These are phyloP conservation scores for Drosophila eugracilis DNA, from an alignment of 1,140 invertebrate species.

Conservation along the genomic window DNA sequence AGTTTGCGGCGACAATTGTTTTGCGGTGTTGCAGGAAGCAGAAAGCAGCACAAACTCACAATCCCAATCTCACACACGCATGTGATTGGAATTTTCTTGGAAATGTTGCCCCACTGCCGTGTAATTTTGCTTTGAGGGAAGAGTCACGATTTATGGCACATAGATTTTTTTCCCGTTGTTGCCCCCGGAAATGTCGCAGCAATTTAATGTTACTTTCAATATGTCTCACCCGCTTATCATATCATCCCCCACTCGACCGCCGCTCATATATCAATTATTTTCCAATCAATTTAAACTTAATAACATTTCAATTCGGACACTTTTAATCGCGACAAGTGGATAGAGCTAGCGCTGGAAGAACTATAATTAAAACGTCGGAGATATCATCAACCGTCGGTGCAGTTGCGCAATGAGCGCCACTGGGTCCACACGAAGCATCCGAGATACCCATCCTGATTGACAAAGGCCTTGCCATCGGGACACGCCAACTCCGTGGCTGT, in stretches of 20 bases:
- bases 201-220: slow-evolving; percentile 6
- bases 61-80: slow-evolving; percentile 34
- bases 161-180: slow-evolving; percentile 13
- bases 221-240: slow-evolving; percentile 47
- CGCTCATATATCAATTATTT: slow-evolving; percentile 60
- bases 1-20: slow-evolving; percentile 79
- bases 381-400: slow-evolving; percentile 18
- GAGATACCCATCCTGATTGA: slow-evolving; percentile 48
- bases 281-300: slow-evolving; percentile 73
- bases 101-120: slow-evolving; percentile 34
- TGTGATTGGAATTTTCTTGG: slow-evolving; percentile 46
- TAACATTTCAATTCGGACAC: slow-evolving; percentile 44
- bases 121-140: slow-evolving; percentile 30
- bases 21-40: slow-evolving; percentile 37
- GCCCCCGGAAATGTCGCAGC: slow-evolving; percentile 4
- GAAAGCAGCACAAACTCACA: slow-evolving; percentile 17
- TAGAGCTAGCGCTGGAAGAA: slow-evolving; percentile 17
- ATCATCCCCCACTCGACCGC: slow-evolving; percentile 33
- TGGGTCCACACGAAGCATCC: slow-evolving; percentile 57
- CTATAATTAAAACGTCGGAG: slow-evolving; percentile 55
- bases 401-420: slow-evolving; percentile 53
- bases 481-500: slow-evolving; percentile 36
- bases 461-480: slow-evolving; percentile 39
- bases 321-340: slow-evolving; percentile 63
- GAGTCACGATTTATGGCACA: slow-evolving; percentile 42